Base-by-base conservation (phyloP, 2,113 vertebrate species). In the Synodontis membranacea region DNA sequence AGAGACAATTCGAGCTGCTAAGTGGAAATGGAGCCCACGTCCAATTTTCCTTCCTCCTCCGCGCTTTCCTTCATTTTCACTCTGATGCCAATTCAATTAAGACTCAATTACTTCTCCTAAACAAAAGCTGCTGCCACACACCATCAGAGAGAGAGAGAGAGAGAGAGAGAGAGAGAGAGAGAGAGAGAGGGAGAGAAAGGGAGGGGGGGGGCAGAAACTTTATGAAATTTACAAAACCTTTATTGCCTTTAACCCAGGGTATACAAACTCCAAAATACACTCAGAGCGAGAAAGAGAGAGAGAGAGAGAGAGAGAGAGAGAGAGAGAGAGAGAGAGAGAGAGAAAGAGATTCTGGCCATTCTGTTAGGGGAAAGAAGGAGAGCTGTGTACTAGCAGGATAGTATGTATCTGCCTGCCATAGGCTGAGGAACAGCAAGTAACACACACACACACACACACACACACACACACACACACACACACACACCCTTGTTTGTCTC, bases 81-180 rank as follows among this genome's bases (percentile, higher is more conserved):
- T 93, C 94, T 95, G 93, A 94, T 93, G 94, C 92, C 93, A 96
- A 96, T 97, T 94, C 94, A 96, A 96, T 97, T 96, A 96, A 93
- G 94, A 94, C 90, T 93, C 92, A 96, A 96, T 96, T 96, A 95
- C 92, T 90, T 76, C 92, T 92, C 80, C 85, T 89, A 94, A 95
- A 96, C 91, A 94, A 93, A 93, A 88, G 88, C 90, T 84, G 68
- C 91, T 44, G 52, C 17, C 84, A 7, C 84, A 83, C 34, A 34
- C 50, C 31, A 11, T 88, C 5, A 79, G 39, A 72, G 42, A 82
- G 48, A 75, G 64, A 46, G 44, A 62, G 50, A 23, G 52, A 28
- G 17, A 23, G 56, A 34, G 39, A 23, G 54, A 6, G 6, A 64
- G 6, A 37, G 15, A 74, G 46, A n/a, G 60, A 58, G 21, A 34